Base-by-base conservation (phyloP, 2,888 invertebrate species). In the Macaria liturata region DNA sequence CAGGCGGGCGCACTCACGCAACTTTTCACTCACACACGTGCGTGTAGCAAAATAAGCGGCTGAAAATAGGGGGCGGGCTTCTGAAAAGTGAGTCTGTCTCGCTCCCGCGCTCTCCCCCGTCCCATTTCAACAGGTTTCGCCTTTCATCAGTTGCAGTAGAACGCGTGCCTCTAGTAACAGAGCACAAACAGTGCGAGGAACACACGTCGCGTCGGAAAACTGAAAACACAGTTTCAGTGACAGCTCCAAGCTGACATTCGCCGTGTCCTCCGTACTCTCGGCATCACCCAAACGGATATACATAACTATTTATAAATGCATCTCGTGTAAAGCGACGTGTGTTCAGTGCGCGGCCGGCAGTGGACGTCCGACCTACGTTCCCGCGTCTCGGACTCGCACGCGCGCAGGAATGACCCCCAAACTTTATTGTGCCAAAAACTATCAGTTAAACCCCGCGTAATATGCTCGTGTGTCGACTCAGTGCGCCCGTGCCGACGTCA, bases 41-140 rank as follows among this genome's bases (percentile, higher is more conserved):
- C 73, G 78, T 75, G 62, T 70, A 78, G 81, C 83, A 82, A 86
- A 88, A 88, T 86, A 88, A 88, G 83, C 89, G 83, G 74, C 88
- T 86, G 89, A 89, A 90, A 86, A 68, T 79, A 66, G 63, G 62
- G 46, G 59, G 76, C 76, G 80, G 70, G 59, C 68, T 66, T 57
- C 75, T 62, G 74, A 71, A 71, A 78, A 54, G 42, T 59, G 48
- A 6, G 49, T 55, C 61, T 68, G 67, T 90, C 89, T 76, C 83
- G 53, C 72, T 91, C 83, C 67, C 82, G 62, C 90, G 57, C 81
- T 77, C 82, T 80, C 78, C 78, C 79, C 84, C 71, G 80, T 88
- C 84, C 88, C 82, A 91, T 89, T 91, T 91, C 91, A 91, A 91
- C 91, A 91, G 91, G 91, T 91, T 91, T 90, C 88, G 85, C 86